Evolutionary conservation across 2,113 vertebrate genomes (phyloP), one percentile per base, ranked within the genome.

Genomic region (Chinchilla lanigera): DNA sequence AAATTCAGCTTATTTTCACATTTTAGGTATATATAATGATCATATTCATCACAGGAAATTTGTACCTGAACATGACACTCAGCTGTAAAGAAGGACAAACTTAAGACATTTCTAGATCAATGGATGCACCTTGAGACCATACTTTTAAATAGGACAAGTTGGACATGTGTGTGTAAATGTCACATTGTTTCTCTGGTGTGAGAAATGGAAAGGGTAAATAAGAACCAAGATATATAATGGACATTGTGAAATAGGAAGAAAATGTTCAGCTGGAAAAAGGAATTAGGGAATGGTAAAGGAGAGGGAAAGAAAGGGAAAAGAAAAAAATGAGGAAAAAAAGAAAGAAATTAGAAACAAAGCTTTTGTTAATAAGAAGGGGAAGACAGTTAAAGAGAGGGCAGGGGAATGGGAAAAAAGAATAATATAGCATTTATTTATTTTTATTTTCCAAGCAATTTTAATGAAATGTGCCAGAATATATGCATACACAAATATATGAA

Each of bases 391-490:
- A 65, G 28, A 28, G 28, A 65, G 28, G 28, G 61, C 28, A 65
- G 4, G 28, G 28, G 11, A 65, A 65, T 65, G 60, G 24, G 28
- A 28, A 12, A 65, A 58, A 58, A 58, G 56, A 58, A 13, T 26
- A 38, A 26, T 26, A 26, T 41, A 12, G 9, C 20, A 11, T 73
- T 67, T 89, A 4, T 78, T 50, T 69, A 69, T 75, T 75, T 97
- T 96, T 97, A 96, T 97, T 98, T 98, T 98, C 91, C 97, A 98
- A 98, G 98, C 97, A 71, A 96, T 95, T 98, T 98, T 98, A 98
- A 98, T 98, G 97, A 98, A 98, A 97, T 98, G 98, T 98, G 98
- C 97, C 92, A 96, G 90, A 97, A 77, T 98, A 98, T 97, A 97
- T 78, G 83, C 90, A 90, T 93, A 97, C 97, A 98, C 98, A 97